Conservation (phyloP, 2,113 vertebrate genomes). For the Triplophysa rosa region DNA sequence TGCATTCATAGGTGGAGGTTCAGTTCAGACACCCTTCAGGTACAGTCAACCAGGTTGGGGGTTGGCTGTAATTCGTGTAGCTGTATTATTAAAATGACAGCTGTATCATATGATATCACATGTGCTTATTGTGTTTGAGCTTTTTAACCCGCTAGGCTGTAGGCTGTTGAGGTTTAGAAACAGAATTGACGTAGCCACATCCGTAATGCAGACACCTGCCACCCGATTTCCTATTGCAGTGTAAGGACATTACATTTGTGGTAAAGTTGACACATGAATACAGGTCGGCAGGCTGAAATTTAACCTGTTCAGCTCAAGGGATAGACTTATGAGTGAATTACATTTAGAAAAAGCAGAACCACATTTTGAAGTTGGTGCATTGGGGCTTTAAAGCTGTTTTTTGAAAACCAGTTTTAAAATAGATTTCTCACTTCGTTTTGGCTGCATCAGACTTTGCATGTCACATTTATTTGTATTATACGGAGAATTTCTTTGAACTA, state of each 20-base stretch:
- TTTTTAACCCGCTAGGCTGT: background rate
- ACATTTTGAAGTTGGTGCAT: background rate
- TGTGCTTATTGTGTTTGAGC: background rate
- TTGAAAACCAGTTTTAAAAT: background rate
- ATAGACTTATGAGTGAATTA: background rate
- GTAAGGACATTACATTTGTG: slow-evolving; percentile 1
- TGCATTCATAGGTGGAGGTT: background rate
- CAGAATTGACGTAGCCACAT: slow-evolving; percentile 8
- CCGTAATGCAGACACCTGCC: background rate
- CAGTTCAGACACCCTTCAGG: background rate
- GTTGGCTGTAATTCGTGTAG: background rate
- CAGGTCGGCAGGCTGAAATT: slow-evolving; percentile 9
- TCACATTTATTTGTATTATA: background rate
- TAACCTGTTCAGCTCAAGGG: background rate
- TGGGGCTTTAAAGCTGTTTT: background rate
- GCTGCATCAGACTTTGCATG: background rate
- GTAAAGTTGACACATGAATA: slow-evolving; percentile 23
- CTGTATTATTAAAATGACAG: background rate
- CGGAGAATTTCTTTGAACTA: background rate
- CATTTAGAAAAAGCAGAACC: background rate
- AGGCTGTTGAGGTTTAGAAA: slow-evolving; percentile 20
- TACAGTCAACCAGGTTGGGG: background rate
- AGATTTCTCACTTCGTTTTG: background rate
- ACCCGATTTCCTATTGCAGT: background rate
- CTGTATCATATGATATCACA: slow-evolving; percentile 18